Evolutionary conservation across 2,113 vertebrate genomes (phyloP).

Genomic region (Tetrax tetrax): DNA sequence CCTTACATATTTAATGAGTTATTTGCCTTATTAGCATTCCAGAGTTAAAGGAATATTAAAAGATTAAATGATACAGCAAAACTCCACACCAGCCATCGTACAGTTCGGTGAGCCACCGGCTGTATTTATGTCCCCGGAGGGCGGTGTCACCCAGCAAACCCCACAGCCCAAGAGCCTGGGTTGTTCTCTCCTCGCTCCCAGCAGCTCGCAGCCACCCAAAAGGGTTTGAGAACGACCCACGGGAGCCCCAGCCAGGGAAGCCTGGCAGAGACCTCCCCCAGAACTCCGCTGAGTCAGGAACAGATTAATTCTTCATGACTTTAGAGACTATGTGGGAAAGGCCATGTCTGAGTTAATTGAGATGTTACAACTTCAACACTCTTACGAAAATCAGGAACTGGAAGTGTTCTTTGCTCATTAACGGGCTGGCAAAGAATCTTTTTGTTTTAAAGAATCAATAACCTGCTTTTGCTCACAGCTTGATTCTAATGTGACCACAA

Average conservation of each 20-base stretch:
- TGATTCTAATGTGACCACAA: not conserved
- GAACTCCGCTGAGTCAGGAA: not conserved
- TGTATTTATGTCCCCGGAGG: not conserved
- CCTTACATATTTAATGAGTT: not conserved
- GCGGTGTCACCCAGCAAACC: not conserved
- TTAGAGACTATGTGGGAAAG: not conserved
- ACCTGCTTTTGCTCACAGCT: conserved; percentile 15
- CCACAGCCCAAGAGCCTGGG: not conserved
- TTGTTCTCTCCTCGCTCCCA: not conserved
- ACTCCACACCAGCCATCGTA: fast-evolving
- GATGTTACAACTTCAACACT: not conserved
- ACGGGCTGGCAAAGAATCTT: not conserved
- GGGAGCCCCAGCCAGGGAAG: not conserved
- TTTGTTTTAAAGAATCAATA: not conserved
- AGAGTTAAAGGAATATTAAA: not conserved
- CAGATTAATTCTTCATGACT: not conserved
- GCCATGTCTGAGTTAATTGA: not conserved
- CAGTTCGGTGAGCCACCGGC: not conserved
- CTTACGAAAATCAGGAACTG: not conserved
- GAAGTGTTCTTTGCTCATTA: not conserved
- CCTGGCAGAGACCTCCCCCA: not conserved
- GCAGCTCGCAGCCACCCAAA: not conserved
- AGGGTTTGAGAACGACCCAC: not conserved
- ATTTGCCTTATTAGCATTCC: not conserved
- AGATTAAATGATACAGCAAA: not conserved